Base-by-base conservation (phyloP, 2,888 invertebrate genomes). In the Hyppa rectilinea region DNA sequence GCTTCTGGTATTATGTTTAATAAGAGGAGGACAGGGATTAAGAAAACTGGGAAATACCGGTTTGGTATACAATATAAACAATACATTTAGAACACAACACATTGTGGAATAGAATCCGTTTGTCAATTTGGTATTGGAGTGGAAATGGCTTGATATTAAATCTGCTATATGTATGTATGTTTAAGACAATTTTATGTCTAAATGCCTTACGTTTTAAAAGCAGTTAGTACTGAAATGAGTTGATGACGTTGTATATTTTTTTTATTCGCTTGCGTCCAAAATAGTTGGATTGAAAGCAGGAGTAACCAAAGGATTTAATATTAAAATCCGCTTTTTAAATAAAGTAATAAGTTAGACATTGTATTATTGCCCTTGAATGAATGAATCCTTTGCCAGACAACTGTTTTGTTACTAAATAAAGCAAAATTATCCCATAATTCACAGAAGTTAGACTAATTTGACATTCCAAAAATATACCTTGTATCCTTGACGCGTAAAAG, bases 241-340 rank as follows among this genome's bases (percentile, higher is more conserved):
- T 80, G 82, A 66, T 38, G 56, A 63, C 38, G 56, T 64, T 80
- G 82, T 80, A 82, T 74, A 74, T 68, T 79, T 74, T 56, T 65
- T 55, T 40, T 63, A 36, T 62, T 43, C 45, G 63, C 56, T 67
- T 70, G 50, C 53, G 9, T 71, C 59, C 59, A 58, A 43, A 61
- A 53, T 58, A 63, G 29, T 63, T 82, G 64, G 69, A 59, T 63
- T 31, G 34, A 34, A 63, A 70, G 79, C 71, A 59, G 52, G 53
- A 75, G 59, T 68, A 80, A 80, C 83, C 81, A 81, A 81, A 81
- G 80, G 83, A 68, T 83, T 82, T 67, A 71, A 75, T 75, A 62
- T 65, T 58, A 64, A 79, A 79, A 75, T 81, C 83, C 69, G 45
- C 36, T 58, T 61, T 62, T 59, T 14, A 23, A 43, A 43, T 61